phyloP scores from a whole-genome alignment of 2,888 invertebrate species.

The Muschampia plurimacula region DNA sequence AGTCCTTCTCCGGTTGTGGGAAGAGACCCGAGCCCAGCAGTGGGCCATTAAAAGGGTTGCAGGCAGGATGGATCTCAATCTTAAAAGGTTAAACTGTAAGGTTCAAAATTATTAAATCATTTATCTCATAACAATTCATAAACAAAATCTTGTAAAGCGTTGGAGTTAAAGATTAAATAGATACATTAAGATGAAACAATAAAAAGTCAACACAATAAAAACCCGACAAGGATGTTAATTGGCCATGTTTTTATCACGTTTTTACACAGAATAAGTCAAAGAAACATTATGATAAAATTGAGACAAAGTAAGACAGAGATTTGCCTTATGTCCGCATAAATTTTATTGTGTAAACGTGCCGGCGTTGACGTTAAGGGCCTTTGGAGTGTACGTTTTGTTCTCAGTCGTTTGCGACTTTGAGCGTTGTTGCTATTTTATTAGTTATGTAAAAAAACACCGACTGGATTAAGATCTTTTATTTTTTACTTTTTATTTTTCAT shows the following conservation, averaged over 20 bases:
- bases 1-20: no score
- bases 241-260: neutral
- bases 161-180: neutral
- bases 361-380: constrained; percentile 13
- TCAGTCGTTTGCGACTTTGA: constrained; percentile 1
- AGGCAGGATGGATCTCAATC: no score
- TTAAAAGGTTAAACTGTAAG: no score
- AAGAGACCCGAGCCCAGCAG: no score
- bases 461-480: neutral
- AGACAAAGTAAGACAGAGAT: constrained; percentile 72
- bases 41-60: no score
- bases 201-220: neutral
- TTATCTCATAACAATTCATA: no score
- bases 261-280: constrained; percentile 1
- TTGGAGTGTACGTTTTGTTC: constrained; percentile 10
- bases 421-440: neutral
- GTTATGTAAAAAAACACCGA: neutral
- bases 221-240: neutral
- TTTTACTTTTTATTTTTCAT: neutral
- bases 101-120: no score
- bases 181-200: neutral
- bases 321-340: constrained; percentile 52
- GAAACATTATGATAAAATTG: constrained; percentile 39
- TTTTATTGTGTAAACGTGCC: constrained; percentile 24
- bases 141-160: neutral